Percentiles rank a stretch among this genome's conserved stretches.
These are phyloP conservation scores for Caenorhabditis remanei DNA, from an alignment of 1,140 invertebrate species.

Conservation along the genomic window DNA sequence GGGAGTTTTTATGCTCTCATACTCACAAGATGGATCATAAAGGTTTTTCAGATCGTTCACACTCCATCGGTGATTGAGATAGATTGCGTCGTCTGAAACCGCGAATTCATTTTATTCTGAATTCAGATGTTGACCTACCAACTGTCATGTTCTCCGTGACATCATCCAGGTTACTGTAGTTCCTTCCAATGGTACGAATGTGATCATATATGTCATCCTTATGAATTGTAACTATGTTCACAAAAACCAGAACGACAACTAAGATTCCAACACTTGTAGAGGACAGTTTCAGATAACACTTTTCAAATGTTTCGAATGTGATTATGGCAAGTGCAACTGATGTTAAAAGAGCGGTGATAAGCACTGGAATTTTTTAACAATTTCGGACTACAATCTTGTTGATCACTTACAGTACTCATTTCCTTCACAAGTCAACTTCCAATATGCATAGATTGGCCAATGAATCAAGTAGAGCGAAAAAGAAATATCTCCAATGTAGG, in stretches of 20 bases:
- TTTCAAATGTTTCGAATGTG: not conserved
- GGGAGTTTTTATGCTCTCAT: not conserved
- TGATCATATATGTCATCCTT: not conserved
- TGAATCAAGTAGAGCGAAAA: slow-evolving; percentile 27
- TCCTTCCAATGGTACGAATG: not conserved
- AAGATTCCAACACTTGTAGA: not conserved
- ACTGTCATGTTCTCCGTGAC: not conserved
- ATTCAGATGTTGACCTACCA: not conserved
- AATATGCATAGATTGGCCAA: slow-evolving; percentile 43
- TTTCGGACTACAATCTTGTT: too few relatives aligned
- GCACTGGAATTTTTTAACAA: not conserved
- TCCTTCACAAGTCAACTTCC: slow-evolving; percentile 34
- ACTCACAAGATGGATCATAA: not conserved
- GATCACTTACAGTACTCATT: not conserved
- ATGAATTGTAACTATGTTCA: not conserved
- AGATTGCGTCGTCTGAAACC: not conserved
- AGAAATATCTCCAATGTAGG: slow-evolving; percentile 42
- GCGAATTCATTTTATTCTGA: not conserved
- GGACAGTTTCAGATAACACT: slow-evolving; percentile 10
- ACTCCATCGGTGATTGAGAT: not conserved
- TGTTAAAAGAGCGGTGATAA: not conserved
- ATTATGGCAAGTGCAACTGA: not conserved
- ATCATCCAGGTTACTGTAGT: not conserved
- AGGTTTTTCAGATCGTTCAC: not conserved
- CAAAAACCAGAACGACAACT: not conserved